phyloP scores from a whole-genome alignment of 2,113 vertebrate genomes.

The Calyptomena viridis region DNA sequence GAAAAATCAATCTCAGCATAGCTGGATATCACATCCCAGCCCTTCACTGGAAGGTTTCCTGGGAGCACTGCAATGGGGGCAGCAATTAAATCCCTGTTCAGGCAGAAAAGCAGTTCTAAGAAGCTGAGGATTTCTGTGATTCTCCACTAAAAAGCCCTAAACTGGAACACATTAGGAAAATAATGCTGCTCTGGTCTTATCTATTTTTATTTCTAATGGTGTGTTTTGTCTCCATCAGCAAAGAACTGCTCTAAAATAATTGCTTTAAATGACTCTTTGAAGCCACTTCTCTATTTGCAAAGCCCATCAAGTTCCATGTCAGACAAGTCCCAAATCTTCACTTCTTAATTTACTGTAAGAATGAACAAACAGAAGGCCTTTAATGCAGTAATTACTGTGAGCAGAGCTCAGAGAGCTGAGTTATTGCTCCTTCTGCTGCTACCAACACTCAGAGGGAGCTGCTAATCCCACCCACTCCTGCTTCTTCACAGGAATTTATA shows the following conservation, averaged over 20 bases:
- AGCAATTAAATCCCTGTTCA: not conserved
- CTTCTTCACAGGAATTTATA: not conserved
- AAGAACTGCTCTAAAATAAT: not conserved
- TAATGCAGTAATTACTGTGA: not conserved
- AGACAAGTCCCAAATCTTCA: constrained; percentile 7
- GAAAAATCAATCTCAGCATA: not conserved
- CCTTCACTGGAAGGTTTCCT: not conserved
- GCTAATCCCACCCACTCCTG: not conserved
- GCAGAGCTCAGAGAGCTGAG: not conserved
- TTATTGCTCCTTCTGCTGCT: not conserved
- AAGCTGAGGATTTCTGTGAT: not conserved
- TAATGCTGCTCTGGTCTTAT: not conserved
- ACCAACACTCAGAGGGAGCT: not conserved
- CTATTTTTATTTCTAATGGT: not conserved
- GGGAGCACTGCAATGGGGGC: not conserved
- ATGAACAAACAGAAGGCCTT: constrained; percentile 15
- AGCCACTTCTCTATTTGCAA: constrained; percentile 21
- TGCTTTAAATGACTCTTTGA: constrained; percentile 40
- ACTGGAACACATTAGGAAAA: not conserved
- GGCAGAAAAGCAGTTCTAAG: not conserved
- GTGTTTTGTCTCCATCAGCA: constrained; percentile 31
- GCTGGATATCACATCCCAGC: not conserved
- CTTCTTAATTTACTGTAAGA: not conserved
- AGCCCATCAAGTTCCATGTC: not conserved
- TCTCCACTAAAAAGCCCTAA: not conserved